Evolutionary conservation across 2,113 vertebrate genomes (phyloP).

Genomic region (Planiliza haematocheilus): DNA sequence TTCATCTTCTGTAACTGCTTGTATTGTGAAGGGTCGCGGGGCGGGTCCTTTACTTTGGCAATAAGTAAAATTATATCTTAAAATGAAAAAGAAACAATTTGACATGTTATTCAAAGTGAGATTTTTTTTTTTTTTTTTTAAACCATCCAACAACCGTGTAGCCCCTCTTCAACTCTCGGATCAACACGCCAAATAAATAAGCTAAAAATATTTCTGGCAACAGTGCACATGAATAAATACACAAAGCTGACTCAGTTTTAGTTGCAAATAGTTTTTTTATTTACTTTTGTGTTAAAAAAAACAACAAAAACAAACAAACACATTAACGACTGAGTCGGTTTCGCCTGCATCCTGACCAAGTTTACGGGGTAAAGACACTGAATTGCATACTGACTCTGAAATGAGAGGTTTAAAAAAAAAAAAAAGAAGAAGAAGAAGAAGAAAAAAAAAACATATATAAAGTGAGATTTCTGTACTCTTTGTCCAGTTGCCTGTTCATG

Average conservation of each 20-base stretch:
- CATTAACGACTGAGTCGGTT: constrained; percentile 56
- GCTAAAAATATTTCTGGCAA: background rate
- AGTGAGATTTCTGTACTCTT: constrained; percentile 38
- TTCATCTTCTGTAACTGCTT: too few relatives aligned
- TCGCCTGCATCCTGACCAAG: constrained; percentile 40
- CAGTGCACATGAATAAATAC: background rate
- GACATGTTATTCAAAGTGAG: too few relatives aligned
- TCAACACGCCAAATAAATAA: too few relatives aligned
- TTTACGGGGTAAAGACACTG: constrained; percentile 21
- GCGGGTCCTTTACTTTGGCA: too few relatives aligned
- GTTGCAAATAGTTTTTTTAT: constrained; percentile 77
- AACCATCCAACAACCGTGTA: too few relatives aligned
- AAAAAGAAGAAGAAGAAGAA: too few relatives aligned
- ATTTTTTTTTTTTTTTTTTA: too few relatives aligned
- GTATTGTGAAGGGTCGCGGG: too few relatives aligned
- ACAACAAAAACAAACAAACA: constrained; percentile 44
- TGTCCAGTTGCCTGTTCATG: constrained; percentile 47
- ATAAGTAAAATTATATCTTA: too few relatives aligned
- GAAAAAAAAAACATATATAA: constrained; percentile 10
- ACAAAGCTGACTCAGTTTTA: background rate
- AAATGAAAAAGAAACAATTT: too few relatives aligned
- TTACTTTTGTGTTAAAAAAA: constrained; percentile 77
- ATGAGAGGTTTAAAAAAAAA: constrained; percentile 47
- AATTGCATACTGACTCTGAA: constrained; percentile 49
- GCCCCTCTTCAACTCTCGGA: too few relatives aligned